Percentiles rank a stretch among this genome's conserved stretches.
phyloP scores from a whole-genome alignment of 2,888 invertebrate genomes.

The Sesamia inferens region DNA sequence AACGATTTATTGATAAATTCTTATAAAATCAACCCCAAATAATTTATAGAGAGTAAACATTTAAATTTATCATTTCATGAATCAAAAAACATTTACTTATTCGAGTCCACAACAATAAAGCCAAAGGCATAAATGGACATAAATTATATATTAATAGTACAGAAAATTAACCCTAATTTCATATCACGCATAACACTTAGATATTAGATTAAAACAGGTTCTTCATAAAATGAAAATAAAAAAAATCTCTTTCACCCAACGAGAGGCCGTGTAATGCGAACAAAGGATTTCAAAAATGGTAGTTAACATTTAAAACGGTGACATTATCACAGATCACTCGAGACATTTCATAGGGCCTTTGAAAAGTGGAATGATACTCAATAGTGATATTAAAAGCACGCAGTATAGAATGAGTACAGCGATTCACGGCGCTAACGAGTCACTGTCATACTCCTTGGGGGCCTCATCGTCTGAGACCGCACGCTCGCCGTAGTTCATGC shows the following conservation, averaged over 20 bases:
- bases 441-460: constrained; percentile 76
- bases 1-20: constrained; percentile 50
- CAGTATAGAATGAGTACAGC: constrained; percentile 7
- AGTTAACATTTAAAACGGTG: constrained; percentile 60
- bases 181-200: constrained; percentile 57
- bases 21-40: constrained; percentile 48
- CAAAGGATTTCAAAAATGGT: constrained; percentile 50
- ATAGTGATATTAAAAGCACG: constrained; percentile 40
- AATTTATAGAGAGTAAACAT: constrained; percentile 46
- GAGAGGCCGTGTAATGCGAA: constrained; percentile 50
- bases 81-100: constrained; percentile 43
- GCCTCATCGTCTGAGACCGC: constrained; percentile 65
- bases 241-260: constrained; percentile 51
- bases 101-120: constrained; percentile 35
- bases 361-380: constrained; percentile 66
- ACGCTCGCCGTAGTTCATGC: constrained; percentile 88
- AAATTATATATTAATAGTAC: constrained; percentile 46
- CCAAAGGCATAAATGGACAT: constrained; percentile 32
- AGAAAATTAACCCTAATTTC: constrained; percentile 50
- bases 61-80: constrained; percentile 55
- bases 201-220: constrained; percentile 38
- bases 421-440: constrained; percentile 76
- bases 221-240: constrained; percentile 38
- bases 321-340: constrained; percentile 79
- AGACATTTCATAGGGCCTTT: constrained; percentile 61